These are phyloP conservation scores for Myathropa florea DNA, from an alignment of 2,888 invertebrate genomes.

Conservation along the genomic window DNA sequence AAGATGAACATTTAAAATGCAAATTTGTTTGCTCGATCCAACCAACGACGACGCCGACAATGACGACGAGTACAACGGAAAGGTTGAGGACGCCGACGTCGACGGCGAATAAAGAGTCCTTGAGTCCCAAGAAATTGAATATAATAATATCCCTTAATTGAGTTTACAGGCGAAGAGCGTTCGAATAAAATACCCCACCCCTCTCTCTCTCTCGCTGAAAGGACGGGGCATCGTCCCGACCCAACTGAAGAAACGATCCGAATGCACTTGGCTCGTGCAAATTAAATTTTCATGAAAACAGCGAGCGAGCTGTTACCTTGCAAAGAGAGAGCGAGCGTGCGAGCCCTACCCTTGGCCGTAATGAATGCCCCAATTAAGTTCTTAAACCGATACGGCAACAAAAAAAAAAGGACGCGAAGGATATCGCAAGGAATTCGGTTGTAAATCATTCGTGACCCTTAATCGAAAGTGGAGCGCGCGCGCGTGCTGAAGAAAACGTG, in stretches of 20 bases:
- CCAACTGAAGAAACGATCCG: background rate
- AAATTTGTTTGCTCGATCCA: constrained; percentile 4
- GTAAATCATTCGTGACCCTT: background rate
- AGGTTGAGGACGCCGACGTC: background rate
- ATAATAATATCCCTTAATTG: constrained; percentile 17
- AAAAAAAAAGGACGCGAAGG: background rate
- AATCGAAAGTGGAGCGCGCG: background rate
- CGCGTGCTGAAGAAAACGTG: background rate
- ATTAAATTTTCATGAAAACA: constrained; percentile 5
- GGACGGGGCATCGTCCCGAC: background rate
- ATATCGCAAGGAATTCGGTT: background rate
- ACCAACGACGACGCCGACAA: background rate
- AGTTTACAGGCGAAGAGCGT: background rate
- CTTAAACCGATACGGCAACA: background rate
- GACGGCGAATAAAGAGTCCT: background rate
- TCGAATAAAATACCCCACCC: background rate
- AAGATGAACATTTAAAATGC: constrained; percentile 1
- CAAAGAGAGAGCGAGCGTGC: background rate
- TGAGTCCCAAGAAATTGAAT: constrained; percentile 12
- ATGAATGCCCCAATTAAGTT: constrained; percentile 2
- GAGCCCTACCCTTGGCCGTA: background rate
- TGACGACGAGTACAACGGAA: background rate
- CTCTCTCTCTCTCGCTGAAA: background rate
- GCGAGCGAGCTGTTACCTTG: background rate
- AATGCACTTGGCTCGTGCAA: constrained; percentile 3